Base-by-base conservation (phyloP, 2,113 vertebrate species). In the Cynopterus brachyotis region DNA sequence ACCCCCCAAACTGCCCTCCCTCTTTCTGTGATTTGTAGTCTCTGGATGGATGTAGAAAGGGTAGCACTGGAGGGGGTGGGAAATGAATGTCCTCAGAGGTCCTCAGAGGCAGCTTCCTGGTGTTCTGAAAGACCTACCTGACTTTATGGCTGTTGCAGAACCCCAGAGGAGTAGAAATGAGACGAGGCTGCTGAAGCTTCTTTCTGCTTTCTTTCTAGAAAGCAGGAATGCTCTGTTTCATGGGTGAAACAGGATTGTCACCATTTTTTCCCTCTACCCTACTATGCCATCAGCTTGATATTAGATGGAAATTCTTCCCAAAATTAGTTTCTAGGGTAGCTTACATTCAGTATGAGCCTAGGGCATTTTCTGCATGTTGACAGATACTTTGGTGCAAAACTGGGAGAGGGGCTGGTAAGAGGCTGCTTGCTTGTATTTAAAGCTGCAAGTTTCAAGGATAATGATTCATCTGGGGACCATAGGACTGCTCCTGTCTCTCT, bases 161-260 rank as follows among this genome's bases (percentile, higher is more conserved):
- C 0, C n/a, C 40, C 16, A 8, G 2, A 13, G 10, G 3, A 7
- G 35, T 50, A 40, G 47, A 24, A 16, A 19, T 2, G 0, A 16
- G 37, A 78, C 15, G 47, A 78, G 19, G 47, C 26, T 85, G 76
- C 57, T 45, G 5, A 59, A 32, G 45, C 45, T n/a, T 45, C 57
- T 35, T 64, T 30, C 57, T 79, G 76, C 30, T 47, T 59, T 91
- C 57, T 64, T 80, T 86, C 4, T n/a, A 50, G 70, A 24, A 73
- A 42, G 30, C 26, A 42, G 7, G 37, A 50, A 59, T 26, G 0
- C 10, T 60, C 50, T 26, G 26, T 35, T 16, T 40, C n/a, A 15
- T 9, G 75, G 50, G 28, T 16, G 42, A 59, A 40, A n/a, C 12
- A 19, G 8, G 6, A 30, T 30, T 64, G 22, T 10, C 26, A 62